These are phyloP conservation scores for Drosophila miranda DNA, from an alignment of 1,140 invertebrate genomes.

Conservation along the genomic window DNA sequence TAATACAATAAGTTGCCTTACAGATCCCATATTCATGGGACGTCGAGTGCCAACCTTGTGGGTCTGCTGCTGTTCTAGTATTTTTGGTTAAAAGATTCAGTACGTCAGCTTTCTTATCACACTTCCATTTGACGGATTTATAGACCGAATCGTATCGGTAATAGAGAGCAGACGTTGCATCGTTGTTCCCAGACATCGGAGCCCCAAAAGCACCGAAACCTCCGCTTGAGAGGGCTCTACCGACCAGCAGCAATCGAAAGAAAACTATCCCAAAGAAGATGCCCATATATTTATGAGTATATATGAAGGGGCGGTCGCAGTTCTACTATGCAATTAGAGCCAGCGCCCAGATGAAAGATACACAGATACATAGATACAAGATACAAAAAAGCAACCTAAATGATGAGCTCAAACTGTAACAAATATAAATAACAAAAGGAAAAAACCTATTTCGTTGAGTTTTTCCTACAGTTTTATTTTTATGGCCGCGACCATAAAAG, in stretches of 20 bases:
- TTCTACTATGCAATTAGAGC: slow-evolving; percentile 62
- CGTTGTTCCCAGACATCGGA: slow-evolving; percentile 24
- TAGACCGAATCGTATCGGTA: slow-evolving; percentile 34
- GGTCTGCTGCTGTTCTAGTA: too few species aligned
- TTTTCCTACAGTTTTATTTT: slow-evolving; percentile 26
- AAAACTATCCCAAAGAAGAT: slow-evolving; percentile 34
- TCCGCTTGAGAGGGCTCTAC: too few species aligned
- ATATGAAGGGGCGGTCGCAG: slow-evolving; percentile 27
- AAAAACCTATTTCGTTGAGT: slow-evolving; percentile 36
- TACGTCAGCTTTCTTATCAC: slow-evolving; percentile 1
- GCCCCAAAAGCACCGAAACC: not conserved
- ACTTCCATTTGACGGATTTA: slow-evolving; percentile 14
- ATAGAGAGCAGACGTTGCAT: not conserved
- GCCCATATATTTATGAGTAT: slow-evolving; percentile 29
- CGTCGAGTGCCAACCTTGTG: too few species aligned
- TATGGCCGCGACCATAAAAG: slow-evolving; percentile 64
- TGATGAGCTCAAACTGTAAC: slow-evolving; percentile 67
- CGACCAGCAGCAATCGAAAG: slow-evolving; percentile 40
- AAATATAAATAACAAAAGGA: slow-evolving; percentile 58
- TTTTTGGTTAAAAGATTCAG: too few species aligned
- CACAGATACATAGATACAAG: slow-evolving; percentile 14
- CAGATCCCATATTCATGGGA: too few species aligned
- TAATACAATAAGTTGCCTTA: too few species aligned
- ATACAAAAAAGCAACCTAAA: slow-evolving; percentile 22
- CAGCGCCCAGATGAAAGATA: slow-evolving; percentile 52